Evolutionary conservation across 2,888 invertebrate species (phyloP).

Genomic region (Phengaris arion): DNA sequence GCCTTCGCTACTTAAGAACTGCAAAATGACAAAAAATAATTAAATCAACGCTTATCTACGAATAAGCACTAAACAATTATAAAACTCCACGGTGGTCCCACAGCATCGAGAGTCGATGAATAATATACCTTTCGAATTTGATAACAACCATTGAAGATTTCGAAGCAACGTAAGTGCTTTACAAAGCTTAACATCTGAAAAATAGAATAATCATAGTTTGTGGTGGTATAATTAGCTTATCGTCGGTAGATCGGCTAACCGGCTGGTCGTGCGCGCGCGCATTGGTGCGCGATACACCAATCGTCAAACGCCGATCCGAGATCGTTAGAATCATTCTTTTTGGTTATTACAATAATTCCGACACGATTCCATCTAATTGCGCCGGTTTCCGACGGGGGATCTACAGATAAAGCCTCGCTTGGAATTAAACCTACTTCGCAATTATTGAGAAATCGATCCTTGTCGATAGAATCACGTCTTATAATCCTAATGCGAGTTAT

Average conservation of each 20-base stretch:
- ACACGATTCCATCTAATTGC: slow-evolving; percentile 76
- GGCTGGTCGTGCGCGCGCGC: slow-evolving; percentile 63
- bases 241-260: slow-evolving; percentile 65
- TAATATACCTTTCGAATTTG: slow-evolving; percentile 54
- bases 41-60: background rate
- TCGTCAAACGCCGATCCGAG: slow-evolving; percentile 59
- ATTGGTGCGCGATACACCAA: slow-evolving; percentile 72
- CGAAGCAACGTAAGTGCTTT: slow-evolving; percentile 47
- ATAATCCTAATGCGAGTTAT: slow-evolving; percentile 57
- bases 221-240: slow-evolving; percentile 72
- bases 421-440: slow-evolving; percentile 49
- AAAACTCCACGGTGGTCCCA: slow-evolving; percentile 24
- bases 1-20: background rate
- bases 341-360: slow-evolving; percentile 78
- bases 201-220: slow-evolving; percentile 62
- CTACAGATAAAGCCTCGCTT: slow-evolving; percentile 47
- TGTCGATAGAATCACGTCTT: slow-evolving; percentile 55
- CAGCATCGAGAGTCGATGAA: slow-evolving; percentile 28
- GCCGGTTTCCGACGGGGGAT: slow-evolving; percentile 67
- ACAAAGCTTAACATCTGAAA: slow-evolving; percentile 64
- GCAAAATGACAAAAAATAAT: background rate
- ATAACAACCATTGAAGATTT: slow-evolving; percentile 52
- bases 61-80: background rate
- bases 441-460: slow-evolving; percentile 54
- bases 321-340: slow-evolving; percentile 75